Base-by-base conservation (phyloP, 1,140 invertebrate genomes). In the Elymnias hypermnestra region DNA sequence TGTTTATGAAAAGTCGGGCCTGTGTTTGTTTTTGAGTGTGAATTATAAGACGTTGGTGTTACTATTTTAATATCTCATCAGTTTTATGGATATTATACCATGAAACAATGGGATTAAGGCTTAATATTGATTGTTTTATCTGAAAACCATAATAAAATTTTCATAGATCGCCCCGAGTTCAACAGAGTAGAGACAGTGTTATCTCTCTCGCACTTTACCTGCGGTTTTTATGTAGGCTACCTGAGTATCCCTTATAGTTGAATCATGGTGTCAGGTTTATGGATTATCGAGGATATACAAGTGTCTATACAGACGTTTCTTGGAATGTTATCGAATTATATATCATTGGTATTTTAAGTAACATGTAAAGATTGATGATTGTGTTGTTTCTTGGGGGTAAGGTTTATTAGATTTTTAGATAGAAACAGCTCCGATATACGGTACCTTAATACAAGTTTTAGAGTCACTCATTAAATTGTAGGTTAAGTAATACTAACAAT, bases 11-110 rank as follows among this genome's bases (percentile, higher is more conserved):
- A 50, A 46, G 21, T 26, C 35, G 18, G 35, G 22, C 7, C 37
- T 15, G 14, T 51, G 38, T 51, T 51, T 51, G 43, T 47, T 53
- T 37, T 41, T 3, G 40, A 38, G 52, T 49, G 52, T 54, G 52
- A 54, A 54, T 54, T 54, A 48, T 49, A 40, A 31, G 15, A 28
- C 29, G 38, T 18, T 28, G 38, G 28, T 41, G 37, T 21, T 35
- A 36, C 46, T 33, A 35, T 38, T 39, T 31, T 35, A 13, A 33
- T 41, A 22, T 33, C 29, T 13, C 31, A 21, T 2, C 31, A 33
- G 5, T 31, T 18, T 22, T 13, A 36, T 13, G 5, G 8, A 42
- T 23, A 36, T 38, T 37, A 12, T 12, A 28, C 28, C 23, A 19
- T 39, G 38, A 7, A 3, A 2, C 10, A 5, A 9, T 18, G 10